These are phyloP conservation scores for Eleginops maclovinus DNA, from an alignment of 2,113 vertebrate genomes.

Conservation along the genomic window DNA sequence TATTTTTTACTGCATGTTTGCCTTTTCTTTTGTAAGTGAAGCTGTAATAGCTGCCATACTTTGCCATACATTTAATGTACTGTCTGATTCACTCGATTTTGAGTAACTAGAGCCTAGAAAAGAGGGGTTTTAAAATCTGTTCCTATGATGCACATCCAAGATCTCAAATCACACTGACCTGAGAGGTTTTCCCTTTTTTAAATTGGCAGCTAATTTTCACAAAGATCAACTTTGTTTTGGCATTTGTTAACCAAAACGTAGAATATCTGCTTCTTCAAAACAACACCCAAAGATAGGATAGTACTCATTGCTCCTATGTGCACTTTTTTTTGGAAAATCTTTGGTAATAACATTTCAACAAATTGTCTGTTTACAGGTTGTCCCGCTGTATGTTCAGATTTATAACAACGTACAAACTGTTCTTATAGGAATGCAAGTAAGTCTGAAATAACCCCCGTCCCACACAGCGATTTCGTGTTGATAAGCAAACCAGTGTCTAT, in stretches of 20 bases:
- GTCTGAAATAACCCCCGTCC: background rate
- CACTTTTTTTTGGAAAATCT: background rate
- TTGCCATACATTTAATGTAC: background rate
- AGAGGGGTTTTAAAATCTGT: background rate
- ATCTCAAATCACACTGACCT: background rate
- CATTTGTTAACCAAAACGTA: background rate
- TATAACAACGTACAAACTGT: background rate
- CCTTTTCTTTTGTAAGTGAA: too few species aligned
- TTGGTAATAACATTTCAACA: conserved; percentile 16
- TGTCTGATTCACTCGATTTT: background rate
- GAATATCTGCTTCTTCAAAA: background rate
- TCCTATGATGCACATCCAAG: background rate
- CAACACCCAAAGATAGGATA: background rate
- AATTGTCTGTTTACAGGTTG: conserved; percentile 20
- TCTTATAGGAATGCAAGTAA: background rate
- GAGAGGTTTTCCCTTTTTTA: background rate
- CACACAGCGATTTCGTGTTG: background rate
- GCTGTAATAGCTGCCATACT: conserved; percentile 10
- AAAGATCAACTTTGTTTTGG: conserved; percentile 5
- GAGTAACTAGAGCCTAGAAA: background rate
- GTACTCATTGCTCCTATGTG: background rate
- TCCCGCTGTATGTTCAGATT: conserved; percentile 9
- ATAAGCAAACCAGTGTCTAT: background rate
- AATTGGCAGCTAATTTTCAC: conserved; percentile 10
- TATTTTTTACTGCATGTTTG: too few species aligned